phyloP scores from a whole-genome alignment of 2,113 vertebrate species.

The Ptilorrhoa leucosticta region DNA sequence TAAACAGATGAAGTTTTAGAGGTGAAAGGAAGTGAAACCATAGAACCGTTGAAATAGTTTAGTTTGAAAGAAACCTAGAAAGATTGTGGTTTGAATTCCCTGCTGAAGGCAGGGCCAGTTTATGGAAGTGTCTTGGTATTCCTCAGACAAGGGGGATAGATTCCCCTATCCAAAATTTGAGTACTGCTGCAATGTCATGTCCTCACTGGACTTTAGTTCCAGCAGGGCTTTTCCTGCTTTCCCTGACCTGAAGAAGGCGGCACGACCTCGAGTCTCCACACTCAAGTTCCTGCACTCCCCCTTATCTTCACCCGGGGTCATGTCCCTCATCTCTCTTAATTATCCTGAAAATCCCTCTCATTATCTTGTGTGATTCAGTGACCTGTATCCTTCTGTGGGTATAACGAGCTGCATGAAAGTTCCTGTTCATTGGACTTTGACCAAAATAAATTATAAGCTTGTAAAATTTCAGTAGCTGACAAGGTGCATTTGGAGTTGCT shows the following conservation, averaged over 20 bases:
- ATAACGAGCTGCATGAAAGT: neutral
- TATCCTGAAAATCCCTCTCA: neutral
- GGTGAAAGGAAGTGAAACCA: neutral
- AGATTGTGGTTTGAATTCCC: neutral
- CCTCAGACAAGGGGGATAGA: neutral
- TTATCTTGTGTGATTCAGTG: slow-evolving; percentile 21
- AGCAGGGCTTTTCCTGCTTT: neutral
- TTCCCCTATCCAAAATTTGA: neutral
- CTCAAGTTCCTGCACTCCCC: neutral
- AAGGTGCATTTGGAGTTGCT: neutral
- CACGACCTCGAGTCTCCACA: neutral
- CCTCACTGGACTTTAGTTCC: neutral
- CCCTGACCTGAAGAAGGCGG: neutral
- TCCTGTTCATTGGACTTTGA: neutral
- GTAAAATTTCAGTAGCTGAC: neutral
- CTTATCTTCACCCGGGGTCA: neutral
- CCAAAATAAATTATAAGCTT: neutral
- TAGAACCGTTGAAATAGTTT: neutral
- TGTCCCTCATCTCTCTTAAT: neutral
- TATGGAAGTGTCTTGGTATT: neutral
- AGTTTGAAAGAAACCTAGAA: neutral
- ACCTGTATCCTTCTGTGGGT: neutral
- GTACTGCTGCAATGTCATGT: neutral
- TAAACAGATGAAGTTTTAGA: neutral
- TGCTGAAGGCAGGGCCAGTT: neutral